Evolutionary conservation across 30 jellyfish, hydroid and myxozoan genomes (phyloP), one percentile per base, ranked within the genome.

Genomic region (Cassiopea xamachana): DNA sequence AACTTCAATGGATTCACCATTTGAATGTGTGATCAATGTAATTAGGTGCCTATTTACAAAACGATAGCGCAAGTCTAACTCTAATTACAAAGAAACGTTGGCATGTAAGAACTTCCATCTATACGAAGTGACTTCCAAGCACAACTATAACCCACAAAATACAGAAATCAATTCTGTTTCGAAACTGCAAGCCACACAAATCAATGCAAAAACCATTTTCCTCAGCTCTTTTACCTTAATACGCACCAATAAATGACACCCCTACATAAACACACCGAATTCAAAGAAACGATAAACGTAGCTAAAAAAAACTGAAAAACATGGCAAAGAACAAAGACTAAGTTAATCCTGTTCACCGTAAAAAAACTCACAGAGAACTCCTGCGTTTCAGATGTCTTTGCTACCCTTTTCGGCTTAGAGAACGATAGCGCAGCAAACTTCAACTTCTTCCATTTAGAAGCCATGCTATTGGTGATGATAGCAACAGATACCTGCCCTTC

Each of bases 401-500:
- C 75, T 12, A 19, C 17, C 73, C 60, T 46, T 19, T 78, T 48
- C 75, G 48, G 14, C n/a, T 18, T 48, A 50, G 75, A 60, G 1
- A 78, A 43, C 15, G 75, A 47, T 69, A 78, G 5, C 75, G 75
- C 4, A 10, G 51, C 39, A 55, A 78, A 10, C 39, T 78, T 78
- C 75, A 78, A 2, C 55, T 78, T 78, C 51, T 55, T 78, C 87
- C 87, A 78, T 78, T 51, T 78, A 43, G 87, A 78, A 27, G 87
- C 71, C 87, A 78, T 78, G n/a, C 2, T 51, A 19, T 4, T n/a
- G 2, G n/a, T 16, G 49, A 71, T 5, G 39, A 5, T 1, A 7
- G 51, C 2, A 7, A 9, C 80, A 17, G 39, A 71, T 71, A 71
- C 80, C 80, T 71, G 80, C 51, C 19, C 80, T 5, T 62, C 43